A percentile compares a stretch with the other conserved stretches of the same genome.
Conservation (phyloP, 2,113 vertebrate species). For the Chaetodon auriga region DNA sequence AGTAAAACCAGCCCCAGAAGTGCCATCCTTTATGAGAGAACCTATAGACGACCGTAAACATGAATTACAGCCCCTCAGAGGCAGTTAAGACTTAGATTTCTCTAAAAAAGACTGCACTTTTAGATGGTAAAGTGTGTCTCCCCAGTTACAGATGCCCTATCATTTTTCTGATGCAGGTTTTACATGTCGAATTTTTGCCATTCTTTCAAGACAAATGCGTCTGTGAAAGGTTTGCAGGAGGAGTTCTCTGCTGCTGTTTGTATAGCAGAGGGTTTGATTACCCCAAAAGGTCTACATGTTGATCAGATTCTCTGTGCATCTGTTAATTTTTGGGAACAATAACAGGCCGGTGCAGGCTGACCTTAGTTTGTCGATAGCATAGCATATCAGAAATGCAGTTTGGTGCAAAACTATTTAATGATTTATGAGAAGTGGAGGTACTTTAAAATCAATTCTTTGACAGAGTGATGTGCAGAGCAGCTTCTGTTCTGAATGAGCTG, state of each 20-base stretch:
- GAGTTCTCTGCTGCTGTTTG: neutral
- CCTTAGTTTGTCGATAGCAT: neutral
- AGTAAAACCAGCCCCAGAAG: neutral
- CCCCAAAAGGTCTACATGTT: constrained; percentile 12
- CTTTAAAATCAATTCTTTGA: constrained; percentile 32
- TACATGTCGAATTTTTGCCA: constrained; percentile 30
- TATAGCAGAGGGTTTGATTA: neutral
- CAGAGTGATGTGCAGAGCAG: neutral
- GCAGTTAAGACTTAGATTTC: constrained; percentile 3
- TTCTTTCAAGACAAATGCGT: constrained; percentile 24
- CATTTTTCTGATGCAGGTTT: constrained; percentile 13
- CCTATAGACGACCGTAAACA: constrained; percentile 18
- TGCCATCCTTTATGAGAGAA: neutral
- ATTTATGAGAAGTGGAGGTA: constrained; percentile 23
- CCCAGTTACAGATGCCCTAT: constrained; percentile 22
- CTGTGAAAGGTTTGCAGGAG: neutral
- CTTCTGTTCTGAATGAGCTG: constrained; percentile 1
- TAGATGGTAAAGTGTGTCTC: constrained; percentile 26
- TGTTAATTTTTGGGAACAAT: constrained; percentile 32
- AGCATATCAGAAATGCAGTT: constrained; percentile 4
- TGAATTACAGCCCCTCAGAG: constrained; percentile 29
- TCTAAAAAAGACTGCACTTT: neutral
- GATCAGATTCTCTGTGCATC: constrained; percentile 4
- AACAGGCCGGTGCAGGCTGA: neutral
- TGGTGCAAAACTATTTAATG: constrained; percentile 19